phyloP scores from a whole-genome alignment of 2,888 invertebrate genomes.

The Bugulina stolonifera region DNA sequence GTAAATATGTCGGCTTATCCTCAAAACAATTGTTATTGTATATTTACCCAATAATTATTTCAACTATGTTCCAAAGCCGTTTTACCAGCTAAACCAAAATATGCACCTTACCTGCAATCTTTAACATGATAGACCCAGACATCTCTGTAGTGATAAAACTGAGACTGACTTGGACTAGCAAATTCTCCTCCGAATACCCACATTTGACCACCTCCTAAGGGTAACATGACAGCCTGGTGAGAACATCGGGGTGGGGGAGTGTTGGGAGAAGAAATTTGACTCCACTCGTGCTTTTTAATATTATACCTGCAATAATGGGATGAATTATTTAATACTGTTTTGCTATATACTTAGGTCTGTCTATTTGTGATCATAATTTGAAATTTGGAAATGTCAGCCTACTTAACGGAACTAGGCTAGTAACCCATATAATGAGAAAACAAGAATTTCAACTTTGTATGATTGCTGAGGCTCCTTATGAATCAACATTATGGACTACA shows the following conservation, averaged over 20 bases:
- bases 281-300: slow-evolving; percentile 73
- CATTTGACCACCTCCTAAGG: slow-evolving; percentile 68
- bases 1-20: too few species aligned
- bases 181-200: slow-evolving; percentile 88
- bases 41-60: too few species aligned
- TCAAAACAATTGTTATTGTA: not conserved
- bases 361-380: too few species aligned
- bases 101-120: slow-evolving; percentile 29
- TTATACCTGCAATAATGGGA: slow-evolving; percentile 61
- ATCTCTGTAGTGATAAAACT: slow-evolving; percentile 88
- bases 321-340: too few species aligned
- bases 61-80: too few species aligned
- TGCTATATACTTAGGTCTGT: too few species aligned
- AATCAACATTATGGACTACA: too few species aligned
- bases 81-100: not conserved
- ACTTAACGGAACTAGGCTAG: too few species aligned
- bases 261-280: slow-evolving; percentile 70
- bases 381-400: too few species aligned
- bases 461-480: too few species aligned
- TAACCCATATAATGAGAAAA: too few species aligned
- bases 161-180: slow-evolving; percentile 79
- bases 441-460: too few species aligned
- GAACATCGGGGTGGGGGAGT: slow-evolving; percentile 82
- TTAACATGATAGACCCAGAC: slow-evolving; percentile 75
- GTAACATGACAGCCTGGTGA: slow-evolving; percentile 75